Evolutionary conservation across 2,797 vertebrate genomes (phyloP).

Genomic region (Lates japonicus): DNA sequence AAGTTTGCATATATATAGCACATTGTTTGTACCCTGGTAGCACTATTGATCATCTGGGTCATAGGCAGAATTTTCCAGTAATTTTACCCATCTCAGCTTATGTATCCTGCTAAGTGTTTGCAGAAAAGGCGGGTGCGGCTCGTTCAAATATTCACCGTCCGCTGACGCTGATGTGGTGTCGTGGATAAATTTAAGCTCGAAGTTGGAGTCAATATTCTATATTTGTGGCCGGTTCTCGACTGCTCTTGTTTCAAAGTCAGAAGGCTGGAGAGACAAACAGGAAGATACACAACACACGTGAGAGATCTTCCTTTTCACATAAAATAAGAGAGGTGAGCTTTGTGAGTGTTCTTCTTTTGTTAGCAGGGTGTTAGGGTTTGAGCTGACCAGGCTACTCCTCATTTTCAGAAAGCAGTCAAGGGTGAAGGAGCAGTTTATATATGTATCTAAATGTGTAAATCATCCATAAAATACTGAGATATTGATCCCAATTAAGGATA

Average conservation of each 20-base stretch:
- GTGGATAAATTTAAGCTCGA: slow-evolving; percentile 91
- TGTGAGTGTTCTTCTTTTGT: too few species aligned
- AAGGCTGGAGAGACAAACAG: slow-evolving; percentile 81
- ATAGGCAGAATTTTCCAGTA: slow-evolving; percentile 92
- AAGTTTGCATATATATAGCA: not conserved
- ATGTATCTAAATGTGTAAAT: slow-evolving; percentile 31
- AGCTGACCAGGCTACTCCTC: not conserved
- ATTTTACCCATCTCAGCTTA: too few species aligned
- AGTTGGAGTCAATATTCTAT: slow-evolving; percentile 93
- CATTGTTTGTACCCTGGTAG: slow-evolving; percentile 88
- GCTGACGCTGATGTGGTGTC: slow-evolving; percentile 91
- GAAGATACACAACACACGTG: not conserved
- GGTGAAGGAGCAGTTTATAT: slow-evolving; percentile 5
- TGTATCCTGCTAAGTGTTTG: slow-evolving; percentile 88
- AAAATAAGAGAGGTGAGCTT: slow-evolving; percentile 6
- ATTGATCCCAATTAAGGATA: slow-evolving; percentile 59
- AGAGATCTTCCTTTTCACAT: slow-evolving; percentile 13
- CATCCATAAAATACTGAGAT: slow-evolving; percentile 23
- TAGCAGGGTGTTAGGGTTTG: not conserved
- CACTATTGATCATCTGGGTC: slow-evolving; percentile 93
- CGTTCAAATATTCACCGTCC: slow-evolving; percentile 95
- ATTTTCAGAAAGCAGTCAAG: slow-evolving; percentile 9
- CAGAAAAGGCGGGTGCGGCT: slow-evolving; percentile 92
- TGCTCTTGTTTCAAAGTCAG: slow-evolving; percentile 96
- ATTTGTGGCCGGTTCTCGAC: slow-evolving; percentile 94